phyloP scores from a whole-genome alignment of 2,888 invertebrate species.

The Scaptomyza flava region DNA sequence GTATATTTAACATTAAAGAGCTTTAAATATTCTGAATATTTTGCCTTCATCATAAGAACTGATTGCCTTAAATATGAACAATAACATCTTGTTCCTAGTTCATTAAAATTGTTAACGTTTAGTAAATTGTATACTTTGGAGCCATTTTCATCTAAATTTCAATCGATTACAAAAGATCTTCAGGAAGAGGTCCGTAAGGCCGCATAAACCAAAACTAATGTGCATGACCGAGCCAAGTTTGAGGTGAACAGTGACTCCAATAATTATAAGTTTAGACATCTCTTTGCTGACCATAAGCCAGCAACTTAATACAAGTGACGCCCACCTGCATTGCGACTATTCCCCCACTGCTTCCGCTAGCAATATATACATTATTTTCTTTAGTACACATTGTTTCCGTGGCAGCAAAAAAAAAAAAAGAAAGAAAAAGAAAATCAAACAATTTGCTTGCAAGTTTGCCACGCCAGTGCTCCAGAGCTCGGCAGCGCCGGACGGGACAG shows the following conservation, averaged over 20 bases:
- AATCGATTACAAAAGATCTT: neutral
- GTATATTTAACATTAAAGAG: no score
- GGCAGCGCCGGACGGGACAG: conserved; percentile 22
- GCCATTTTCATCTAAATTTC: neutral
- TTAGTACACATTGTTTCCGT: conserved; percentile 57
- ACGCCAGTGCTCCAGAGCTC: conserved; percentile 30
- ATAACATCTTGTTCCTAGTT: no score
- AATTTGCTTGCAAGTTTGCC: conserved; percentile 58
- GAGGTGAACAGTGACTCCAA: neutral
- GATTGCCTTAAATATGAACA: no score
- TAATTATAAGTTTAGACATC: conserved; percentile 2
- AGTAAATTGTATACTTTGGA: no score
- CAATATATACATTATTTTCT: neutral
- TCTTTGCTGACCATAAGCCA: neutral
- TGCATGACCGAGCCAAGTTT: neutral
- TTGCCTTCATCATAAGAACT: no score
- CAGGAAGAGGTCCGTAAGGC: neutral
- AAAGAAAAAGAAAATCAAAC: conserved; percentile 50
- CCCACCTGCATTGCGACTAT: conserved; percentile 41
- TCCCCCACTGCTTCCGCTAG: conserved; percentile 54
- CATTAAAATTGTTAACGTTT: no score
- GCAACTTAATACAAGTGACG: conserved; percentile 1
- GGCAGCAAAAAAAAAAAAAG: conserved; percentile 40
- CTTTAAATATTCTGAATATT: no score
- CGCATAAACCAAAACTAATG: neutral